A percentile compares a stretch with the other conserved stretches of the same genome.
These are phyloP conservation scores for Fulmarus glacialis DNA, from an alignment of 2,113 vertebrate species.

Conservation along the genomic window DNA sequence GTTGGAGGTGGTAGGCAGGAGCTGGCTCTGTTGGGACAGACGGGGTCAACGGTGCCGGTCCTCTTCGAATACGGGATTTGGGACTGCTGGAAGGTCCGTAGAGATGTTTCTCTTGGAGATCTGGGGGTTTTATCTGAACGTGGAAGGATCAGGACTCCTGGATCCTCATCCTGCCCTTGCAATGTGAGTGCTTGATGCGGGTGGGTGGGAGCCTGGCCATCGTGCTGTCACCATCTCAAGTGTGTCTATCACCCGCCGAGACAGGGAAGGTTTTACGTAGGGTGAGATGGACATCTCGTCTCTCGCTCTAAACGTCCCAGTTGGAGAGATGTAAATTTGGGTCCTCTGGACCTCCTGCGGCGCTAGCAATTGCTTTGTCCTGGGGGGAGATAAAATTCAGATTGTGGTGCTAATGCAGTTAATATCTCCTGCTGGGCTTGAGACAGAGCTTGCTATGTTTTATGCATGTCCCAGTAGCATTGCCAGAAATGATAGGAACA, in stretches of 20 bases:
- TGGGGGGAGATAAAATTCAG: background rate
- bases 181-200: background rate
- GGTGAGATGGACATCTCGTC: background rate
- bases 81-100: background rate
- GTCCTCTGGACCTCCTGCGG: background rate
- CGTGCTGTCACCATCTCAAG: background rate
- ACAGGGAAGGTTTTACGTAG: rapidly evolving
- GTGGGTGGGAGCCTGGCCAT: background rate
- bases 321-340: background rate
- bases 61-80: background rate
- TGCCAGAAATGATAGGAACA: rapidly evolving
- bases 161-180: background rate
- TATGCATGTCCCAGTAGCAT: background rate
- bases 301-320: background rate
- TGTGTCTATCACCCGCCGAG: background rate
- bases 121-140: background rate
- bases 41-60: rapidly evolving
- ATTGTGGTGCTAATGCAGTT: background rate
- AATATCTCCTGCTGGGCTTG: background rate
- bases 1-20: background rate
- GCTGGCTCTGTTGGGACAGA: background rate
- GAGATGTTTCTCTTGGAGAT: background rate
- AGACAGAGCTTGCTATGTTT: background rate
- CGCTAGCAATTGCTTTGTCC: background rate
- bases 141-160: background rate